phyloP scores from a whole-genome alignment of 1,140 invertebrate species.

The Venturia canescens region DNA sequence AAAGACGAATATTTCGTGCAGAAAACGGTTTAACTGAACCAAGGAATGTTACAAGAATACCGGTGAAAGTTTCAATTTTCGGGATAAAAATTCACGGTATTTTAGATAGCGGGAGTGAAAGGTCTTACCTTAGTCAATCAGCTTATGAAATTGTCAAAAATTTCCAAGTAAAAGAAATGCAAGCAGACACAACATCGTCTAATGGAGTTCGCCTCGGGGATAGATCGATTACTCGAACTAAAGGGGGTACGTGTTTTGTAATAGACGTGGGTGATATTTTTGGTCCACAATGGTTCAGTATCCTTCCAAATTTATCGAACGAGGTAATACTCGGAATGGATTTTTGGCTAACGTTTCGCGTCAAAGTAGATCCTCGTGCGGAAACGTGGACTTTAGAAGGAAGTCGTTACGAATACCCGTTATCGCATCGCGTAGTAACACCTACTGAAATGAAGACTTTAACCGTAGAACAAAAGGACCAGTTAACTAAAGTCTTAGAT shows the following conservation, averaged over 20 bases:
- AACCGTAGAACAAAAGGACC: slow-evolving; percentile 3
- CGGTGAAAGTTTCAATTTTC: slow-evolving; percentile 46
- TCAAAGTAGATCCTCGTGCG: slow-evolving; percentile 21
- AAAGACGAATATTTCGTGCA: slow-evolving; percentile 34
- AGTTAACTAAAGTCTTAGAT: slow-evolving; percentile 23
- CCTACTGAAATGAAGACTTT: slow-evolving; percentile 12
- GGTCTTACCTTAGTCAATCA: slow-evolving; percentile 41
- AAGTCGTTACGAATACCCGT: slow-evolving; percentile 38
- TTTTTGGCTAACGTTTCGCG: slow-evolving; percentile 36
- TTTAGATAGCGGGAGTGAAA: slow-evolving; percentile 50
- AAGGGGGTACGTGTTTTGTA: slow-evolving; percentile 17
- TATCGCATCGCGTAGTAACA: background rate
- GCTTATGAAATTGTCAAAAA: slow-evolving; percentile 38
- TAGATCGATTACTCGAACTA: slow-evolving; percentile 12
- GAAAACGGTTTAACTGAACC: slow-evolving; percentile 19
- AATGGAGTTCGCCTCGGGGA: slow-evolving; percentile 29
- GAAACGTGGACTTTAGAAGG: slow-evolving; percentile 42
- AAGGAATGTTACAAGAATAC: slow-evolving; percentile 15
- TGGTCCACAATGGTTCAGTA: slow-evolving; percentile 29
- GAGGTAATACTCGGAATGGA: slow-evolving; percentile 44
- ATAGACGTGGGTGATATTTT: slow-evolving; percentile 43
- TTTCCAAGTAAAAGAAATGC: slow-evolving; percentile 31
- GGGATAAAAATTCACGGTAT: slow-evolving; percentile 45
- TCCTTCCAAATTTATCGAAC: slow-evolving; percentile 25
- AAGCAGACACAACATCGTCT: slow-evolving; percentile 26